These are phyloP conservation scores for Nibea albiflora DNA, from an alignment of 2,113 vertebrate genomes.

Conservation along the genomic window DNA sequence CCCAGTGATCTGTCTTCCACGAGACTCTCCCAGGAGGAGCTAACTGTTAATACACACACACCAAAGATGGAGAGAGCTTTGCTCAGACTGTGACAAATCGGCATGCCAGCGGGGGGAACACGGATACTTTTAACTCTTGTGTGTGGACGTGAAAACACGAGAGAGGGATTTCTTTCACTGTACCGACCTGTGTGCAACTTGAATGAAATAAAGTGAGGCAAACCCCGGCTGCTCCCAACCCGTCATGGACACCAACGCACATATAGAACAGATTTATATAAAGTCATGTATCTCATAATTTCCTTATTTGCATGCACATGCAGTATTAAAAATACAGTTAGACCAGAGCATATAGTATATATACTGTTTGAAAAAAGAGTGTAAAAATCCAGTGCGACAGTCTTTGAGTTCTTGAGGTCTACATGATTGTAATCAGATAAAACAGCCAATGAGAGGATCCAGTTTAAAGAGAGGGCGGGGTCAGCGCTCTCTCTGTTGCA, in stretches of 20 bases:
- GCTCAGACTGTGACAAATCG: conserved; percentile 25
- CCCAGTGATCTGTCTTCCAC: conserved; percentile 35
- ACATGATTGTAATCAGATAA: conserved; percentile 74
- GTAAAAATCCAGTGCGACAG: conserved; percentile 85
- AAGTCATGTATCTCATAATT: conserved; percentile 63
- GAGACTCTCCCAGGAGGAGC: conserved; percentile 28
- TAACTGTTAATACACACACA: conserved; percentile 17
- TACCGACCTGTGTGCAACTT: background rate
- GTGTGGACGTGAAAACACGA: conserved; percentile 3
- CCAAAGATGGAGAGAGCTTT: conserved; percentile 26
- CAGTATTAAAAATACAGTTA: conserved; percentile 83
- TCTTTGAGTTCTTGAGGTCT: conserved; percentile 85
- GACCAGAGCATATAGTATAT: conserved; percentile 71
- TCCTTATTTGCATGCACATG: conserved; percentile 85
- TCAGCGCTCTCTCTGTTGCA: conserved; percentile 66
- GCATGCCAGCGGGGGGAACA: conserved; percentile 21
- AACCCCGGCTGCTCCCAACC: conserved; percentile 64
- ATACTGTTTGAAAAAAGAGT: conserved; percentile 75
- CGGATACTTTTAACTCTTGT: conserved; percentile 13
- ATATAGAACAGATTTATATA: conserved; percentile 76
- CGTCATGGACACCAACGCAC: conserved; percentile 68
- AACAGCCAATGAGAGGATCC: conserved; percentile 79
- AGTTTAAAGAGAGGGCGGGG: conserved; percentile 56
- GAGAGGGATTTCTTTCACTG: background rate
- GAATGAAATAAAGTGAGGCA: background rate